Base-by-base conservation (phyloP, 2,888 invertebrate species). In the Monopis laevigella region DNA sequence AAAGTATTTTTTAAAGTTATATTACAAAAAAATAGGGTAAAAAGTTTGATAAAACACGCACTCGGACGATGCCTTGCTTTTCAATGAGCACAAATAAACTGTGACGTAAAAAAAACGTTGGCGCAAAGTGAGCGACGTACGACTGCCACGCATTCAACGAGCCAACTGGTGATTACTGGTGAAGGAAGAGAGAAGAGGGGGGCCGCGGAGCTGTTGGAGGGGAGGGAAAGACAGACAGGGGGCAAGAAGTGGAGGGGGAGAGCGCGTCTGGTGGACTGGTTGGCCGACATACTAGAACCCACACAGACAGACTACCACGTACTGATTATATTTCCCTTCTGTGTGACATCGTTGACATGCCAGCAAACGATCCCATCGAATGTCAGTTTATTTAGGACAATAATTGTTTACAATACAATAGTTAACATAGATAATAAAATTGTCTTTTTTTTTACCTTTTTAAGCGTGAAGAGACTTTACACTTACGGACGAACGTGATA, bases 211-310 rank as follows among this genome's bases (percentile, higher is more conserved):
- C n/a, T n/a, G n/a, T n/a, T n/a, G n/a, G n/a, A n/a, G n/a, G 62
- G 66, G 57, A 61, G 63, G 60, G 59, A n/a, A n/a, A n/a, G n/a
- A n/a, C 38, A 28, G 40, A 40, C 28, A n/a, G 40, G 29, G 39
- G 30, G 53, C 60, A 65, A 69, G 63, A 67, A 65, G 68, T 71
- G 40, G 40, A 70, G 71, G 70, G 75, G 75, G 72, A 69, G 74
- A 65, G n/a, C n/a, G 65, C 65, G 72, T 70, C 75, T 75, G 68
- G 63, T 58, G 64, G 71, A 74, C 77, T 77, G 74, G 77, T 77
- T 75, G 77, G 75, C 64, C 78, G 75, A 77, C 75, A 71, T 70
- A 75, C 70, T 75, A 74, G 74, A 60, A 71, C 68, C 56, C 64
- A 61, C 46, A 8, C 19, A 42, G 8, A 28, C 7, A 4, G 29